Evolutionary conservation across 2,797 vertebrate species (phyloP), one percentile per base, ranked within the genome.

Genomic region (Catamblyrhynchus diadema): DNA sequence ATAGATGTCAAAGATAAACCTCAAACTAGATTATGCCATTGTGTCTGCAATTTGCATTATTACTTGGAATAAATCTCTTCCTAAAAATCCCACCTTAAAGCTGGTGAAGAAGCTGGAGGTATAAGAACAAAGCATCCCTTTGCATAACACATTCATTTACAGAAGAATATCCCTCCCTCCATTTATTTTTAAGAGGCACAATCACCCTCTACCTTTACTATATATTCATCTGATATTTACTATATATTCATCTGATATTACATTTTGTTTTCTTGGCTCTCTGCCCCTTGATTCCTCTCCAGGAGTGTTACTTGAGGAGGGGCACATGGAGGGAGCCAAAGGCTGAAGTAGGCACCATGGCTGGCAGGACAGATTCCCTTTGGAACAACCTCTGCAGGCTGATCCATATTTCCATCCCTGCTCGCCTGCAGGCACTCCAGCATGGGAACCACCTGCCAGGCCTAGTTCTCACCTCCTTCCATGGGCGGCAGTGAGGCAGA

Each of bases 1-100:
- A 25, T 28, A 89, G 74, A 93, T 94, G 78, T 92, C 75, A 85
- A 88, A 92, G 92, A 94, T 85, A 95, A 93, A 93, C 62, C 33
- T 33, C 67, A 81, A 84, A 84, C 82, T 88, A 86, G 70, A 72
- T 86, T 73, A 94, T 37, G 50, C 32, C 72, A 83, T 15, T 74
- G 61, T 69, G 65, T 44, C 88, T 94, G 67, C 65, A 89, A 81
- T 93, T 94, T 92, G 74, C 90, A 94, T 91, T 82, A 80, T 92
- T 61, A 62, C 25, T 73, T 42, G 37, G 72, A 84, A 84, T 59
- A 93, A 82, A 86, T 64, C 41, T 87, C 57, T 86, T 80, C 27
- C 53, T 74, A 70, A 81, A 75, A 94, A 81, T 66, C 41, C 57
- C 56, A 72, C 21, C 44, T 89, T 77, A 67, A 90, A 84, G 74